Percentiles rank a stretch among this genome's conserved stretches.
phyloP scores from a whole-genome alignment of 2,797 vertebrate genomes.

The Bufotes viridis region DNA sequence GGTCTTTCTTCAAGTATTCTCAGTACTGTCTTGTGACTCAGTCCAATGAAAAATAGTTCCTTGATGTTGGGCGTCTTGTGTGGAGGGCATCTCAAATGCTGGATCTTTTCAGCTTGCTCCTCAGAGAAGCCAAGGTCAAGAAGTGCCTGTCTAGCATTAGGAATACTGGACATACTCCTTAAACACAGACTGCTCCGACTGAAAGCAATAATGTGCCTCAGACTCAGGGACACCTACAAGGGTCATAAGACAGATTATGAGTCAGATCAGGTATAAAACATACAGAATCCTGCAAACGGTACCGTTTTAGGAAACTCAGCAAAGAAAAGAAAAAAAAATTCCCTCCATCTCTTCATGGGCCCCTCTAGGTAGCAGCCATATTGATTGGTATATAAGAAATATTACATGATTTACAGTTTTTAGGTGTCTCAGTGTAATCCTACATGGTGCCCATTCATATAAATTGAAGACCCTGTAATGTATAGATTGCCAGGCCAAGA shows the following conservation, averaged over 20 bases:
- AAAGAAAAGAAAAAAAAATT: too few relatives aligned
- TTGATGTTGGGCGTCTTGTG: slow-evolving; percentile 70
- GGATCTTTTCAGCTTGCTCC: slow-evolving; percentile 36
- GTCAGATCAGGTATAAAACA: not conserved
- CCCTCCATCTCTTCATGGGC: not conserved
- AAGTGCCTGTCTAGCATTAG: slow-evolving; percentile 23
- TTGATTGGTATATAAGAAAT: too few relatives aligned
- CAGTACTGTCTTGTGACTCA: slow-evolving; percentile 75
- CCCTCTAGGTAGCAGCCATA: too few relatives aligned
- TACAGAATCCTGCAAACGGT: not conserved
- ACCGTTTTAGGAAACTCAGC: not conserved
- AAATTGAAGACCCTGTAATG: too few relatives aligned
- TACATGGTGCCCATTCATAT: too few relatives aligned
- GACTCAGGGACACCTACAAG: slow-evolving; percentile 31
- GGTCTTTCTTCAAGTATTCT: slow-evolving; percentile 79
- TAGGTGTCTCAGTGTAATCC: too few relatives aligned
- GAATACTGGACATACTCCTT: slow-evolving; percentile 25
- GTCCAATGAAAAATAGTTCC: slow-evolving; percentile 79
- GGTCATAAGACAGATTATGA: not conserved
- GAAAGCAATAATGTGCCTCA: not conserved
- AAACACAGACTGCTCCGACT: not conserved
- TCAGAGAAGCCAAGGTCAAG: slow-evolving; percentile 54
- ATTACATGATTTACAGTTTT: too few relatives aligned
- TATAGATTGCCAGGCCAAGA: too few relatives aligned
- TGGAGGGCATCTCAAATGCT: slow-evolving; percentile 25